Evolutionary conservation across 2,113 vertebrate genomes (phyloP), one percentile per base, ranked within the genome.

Genomic region (Seriola dumerili): DNA sequence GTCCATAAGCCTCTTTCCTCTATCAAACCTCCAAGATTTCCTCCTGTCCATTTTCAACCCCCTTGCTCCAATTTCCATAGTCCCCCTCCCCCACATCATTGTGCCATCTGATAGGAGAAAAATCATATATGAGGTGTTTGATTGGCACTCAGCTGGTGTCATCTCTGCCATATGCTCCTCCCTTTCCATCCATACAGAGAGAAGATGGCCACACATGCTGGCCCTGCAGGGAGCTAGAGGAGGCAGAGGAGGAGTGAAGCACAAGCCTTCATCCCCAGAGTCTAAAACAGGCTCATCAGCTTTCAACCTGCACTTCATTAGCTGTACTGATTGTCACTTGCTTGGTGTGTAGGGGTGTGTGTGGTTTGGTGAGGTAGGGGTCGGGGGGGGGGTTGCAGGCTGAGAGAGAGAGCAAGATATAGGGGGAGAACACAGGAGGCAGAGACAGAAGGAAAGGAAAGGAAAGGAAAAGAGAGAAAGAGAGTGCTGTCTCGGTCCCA

Each of bases 221-320:
- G 80, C 81, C 85, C 78, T 76, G 87, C 76, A 79, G 87, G 88
- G 78, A 89, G 81, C 59, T 61, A 66, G 54, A 73, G 34, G 57
- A 64, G 42, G 67, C 52, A 54, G 40, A 79, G 66, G 67, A 78
- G 38, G 72, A 80, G 50, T 8, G 55, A 72, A 70, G 58, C 72
- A 78, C 78, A 78, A 63, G 80, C 83, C 50, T 79, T 79, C 25
- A 3, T 82, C 89, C 86, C 88, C 74, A 54, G 87, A 83, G 90
- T 87, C 74, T 67, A 83, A 79, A 88, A 85, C 54, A 71, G 86
- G 78, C 87, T 90, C 90, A 89, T 93, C 89, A 90, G 80, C 88
- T 92, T 81, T 85, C 76, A 83, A 91, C 90, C 87, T 88, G 90
- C 89, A 92, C 91, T 93, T 93, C 87, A 93, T 93, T 92, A 93